These are phyloP conservation scores for Himalopsyche phryganea DNA, from an alignment of 1,140 invertebrate genomes.

Conservation along the genomic window DNA sequence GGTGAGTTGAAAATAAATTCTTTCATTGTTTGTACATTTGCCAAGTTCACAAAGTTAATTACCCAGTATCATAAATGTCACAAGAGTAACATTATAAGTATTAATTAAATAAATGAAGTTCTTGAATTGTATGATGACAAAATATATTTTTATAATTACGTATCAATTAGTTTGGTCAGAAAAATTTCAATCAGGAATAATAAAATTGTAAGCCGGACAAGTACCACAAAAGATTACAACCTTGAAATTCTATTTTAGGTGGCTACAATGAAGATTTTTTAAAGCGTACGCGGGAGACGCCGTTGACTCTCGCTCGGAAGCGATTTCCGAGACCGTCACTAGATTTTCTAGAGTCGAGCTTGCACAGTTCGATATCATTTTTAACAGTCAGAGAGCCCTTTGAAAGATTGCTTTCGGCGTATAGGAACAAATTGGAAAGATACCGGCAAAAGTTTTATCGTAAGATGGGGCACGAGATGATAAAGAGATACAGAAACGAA, in stretches of 20 bases:
- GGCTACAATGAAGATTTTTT: constrained; percentile 60
- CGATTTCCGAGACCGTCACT: constrained; percentile 59
- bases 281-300: constrained; percentile 53
- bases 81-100: too few relatives aligned
- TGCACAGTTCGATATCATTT: constrained; percentile 62
- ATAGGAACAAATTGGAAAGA: constrained; percentile 83
- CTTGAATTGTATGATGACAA: too few relatives aligned
- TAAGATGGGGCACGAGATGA: constrained; percentile 63
- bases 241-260: too few relatives aligned
- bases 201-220: too few relatives aligned
- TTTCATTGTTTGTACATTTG: too few relatives aligned
- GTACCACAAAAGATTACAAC: too few relatives aligned
- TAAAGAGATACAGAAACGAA: constrained; percentile 52
- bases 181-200: too few relatives aligned
- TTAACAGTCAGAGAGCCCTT: constrained; percentile 88
- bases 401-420: constrained; percentile 84
- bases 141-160: too few relatives aligned
- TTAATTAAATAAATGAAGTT: too few relatives aligned
- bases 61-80: constrained; percentile 26
- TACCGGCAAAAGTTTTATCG: constrained; percentile 66
- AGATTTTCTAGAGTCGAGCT: constrained; percentile 52
- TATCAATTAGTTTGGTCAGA: too few relatives aligned
- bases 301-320: constrained; percentile 57
- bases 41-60: constrained; percentile 4
- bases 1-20: constrained; percentile 41